Evolutionary conservation across 2,888 invertebrate genomes (phyloP), one percentile per base, ranked within the genome.

Genomic region (Netelia fuscicornis): DNA sequence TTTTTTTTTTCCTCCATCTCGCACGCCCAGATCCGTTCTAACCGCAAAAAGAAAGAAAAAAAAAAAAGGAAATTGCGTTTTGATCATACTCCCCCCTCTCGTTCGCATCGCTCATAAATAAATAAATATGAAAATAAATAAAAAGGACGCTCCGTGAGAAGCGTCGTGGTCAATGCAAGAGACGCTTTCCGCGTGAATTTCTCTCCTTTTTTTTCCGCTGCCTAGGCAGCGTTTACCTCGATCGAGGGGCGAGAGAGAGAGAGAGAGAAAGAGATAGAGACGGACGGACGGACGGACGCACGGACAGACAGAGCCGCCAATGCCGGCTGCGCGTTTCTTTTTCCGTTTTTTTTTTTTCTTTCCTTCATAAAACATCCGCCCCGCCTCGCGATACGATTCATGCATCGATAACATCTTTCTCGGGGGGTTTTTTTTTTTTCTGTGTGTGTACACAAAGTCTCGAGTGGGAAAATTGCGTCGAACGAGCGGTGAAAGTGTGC

Each of bases 301-400:
- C 30, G 1, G 75, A 30, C 30, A 30, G 30, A 30, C 30, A 77
- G 56, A 42, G 68, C 82, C 84, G 74, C 78, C 76, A 86, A 86
- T 86, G 89, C 89, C 90, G 90, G 90, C 85, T 83, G 76, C 77
- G 76, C 78, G 81, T 71, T 48, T 80, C 68, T 65, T 76, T 68
- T 86, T 37, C 75, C 84, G 78, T 75, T 62, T 89, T 86, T 88
- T 88, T 85, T 86, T 17, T 17, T 17, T 17, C 86, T 87, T 85
- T 81, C 86, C 83, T 84, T 88, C 86, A 71, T 81, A 82, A 81
- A 78, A 86, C 76, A 87, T 68, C 54, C 30, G 72, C 77, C 83
- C 86, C 81, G 70, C 70, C 74, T 42, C 76, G 48, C 67, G 17
- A 1, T 48, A 37, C 56, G 54, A 2, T 67, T 77, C 58, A 25